Conservation (phyloP, 2,113 vertebrate genomes). For the Megaceryle torquata region DNA sequence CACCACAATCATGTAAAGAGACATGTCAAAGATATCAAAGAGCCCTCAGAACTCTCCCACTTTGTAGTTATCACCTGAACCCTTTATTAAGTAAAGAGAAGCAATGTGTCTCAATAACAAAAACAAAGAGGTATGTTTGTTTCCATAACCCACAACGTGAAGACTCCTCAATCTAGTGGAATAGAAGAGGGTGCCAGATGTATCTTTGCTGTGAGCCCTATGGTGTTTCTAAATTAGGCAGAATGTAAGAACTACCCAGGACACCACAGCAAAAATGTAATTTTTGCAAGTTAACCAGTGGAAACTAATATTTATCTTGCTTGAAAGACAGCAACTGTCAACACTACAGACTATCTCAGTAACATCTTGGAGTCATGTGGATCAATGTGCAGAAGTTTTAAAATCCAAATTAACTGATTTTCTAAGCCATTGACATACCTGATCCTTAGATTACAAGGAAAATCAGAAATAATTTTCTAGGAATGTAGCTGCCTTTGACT, state of each 20-base stretch:
- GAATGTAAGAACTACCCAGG: neutral
- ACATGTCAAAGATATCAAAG: neutral
- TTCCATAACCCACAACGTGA: neutral
- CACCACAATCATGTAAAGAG: neutral
- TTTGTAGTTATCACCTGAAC: neutral
- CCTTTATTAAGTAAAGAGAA: neutral
- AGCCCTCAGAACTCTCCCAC: neutral
- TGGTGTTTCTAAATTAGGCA: neutral
- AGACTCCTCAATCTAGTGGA: neutral
- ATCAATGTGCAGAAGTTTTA: neutral
- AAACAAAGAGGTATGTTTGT: neutral
- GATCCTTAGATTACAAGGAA: neutral
- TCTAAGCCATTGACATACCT: neutral
- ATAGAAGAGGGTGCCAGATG: neutral
- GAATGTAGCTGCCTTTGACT: neutral
- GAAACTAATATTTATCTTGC: neutral
- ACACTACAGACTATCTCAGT: neutral
- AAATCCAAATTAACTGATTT: neutral
- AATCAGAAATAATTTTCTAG: neutral
- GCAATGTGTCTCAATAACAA: neutral
- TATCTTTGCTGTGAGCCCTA: neutral
- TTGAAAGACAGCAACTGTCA: neutral
- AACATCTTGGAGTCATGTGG: neutral
- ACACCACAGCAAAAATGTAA: neutral
- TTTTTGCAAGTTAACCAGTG: neutral